Base-by-base conservation (phyloP, 2,113 vertebrate genomes). In the Callithrix jacchus region DNA sequence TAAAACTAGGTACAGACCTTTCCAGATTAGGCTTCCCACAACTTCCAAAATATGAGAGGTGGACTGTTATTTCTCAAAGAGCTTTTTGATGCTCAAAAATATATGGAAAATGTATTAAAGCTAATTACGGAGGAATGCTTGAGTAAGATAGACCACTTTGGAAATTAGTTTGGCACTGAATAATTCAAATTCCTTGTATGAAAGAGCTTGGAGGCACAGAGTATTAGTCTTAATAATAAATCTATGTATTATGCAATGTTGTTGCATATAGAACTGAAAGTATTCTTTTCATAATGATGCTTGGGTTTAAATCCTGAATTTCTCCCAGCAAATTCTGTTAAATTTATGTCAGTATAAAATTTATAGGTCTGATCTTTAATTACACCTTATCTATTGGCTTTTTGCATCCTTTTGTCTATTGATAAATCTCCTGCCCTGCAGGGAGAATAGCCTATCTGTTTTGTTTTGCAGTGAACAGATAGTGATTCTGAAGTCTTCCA, bases 401-500 rank as follows among this genome's bases (percentile, higher is more conserved):
- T 97, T 96, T 98, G 87, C 83, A 84, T 98, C 84, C 68, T 98
- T 98, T 98, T 98, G 94, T 97, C 96, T 98, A 76, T 98, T 97
- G 97, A 98, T 98, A 97, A 97, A 98, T 98, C 96, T 98, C 83
- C 95, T 92, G 95, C 95, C 89, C 79, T 92, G 5, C 37, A 18
- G 92, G 92, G 96, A 97, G 97, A 98, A 95, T 90, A 92, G 93
- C 54, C 95, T 94, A 90, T 97, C 93, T 97, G 86, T 97, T 96
- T 98, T 98, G 94, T 98, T 98, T 98, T 97, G 93, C 81, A 85
- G 73, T 80, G 58, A 97, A 89, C 82, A 97, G 98, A 97, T 97
- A 98, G 97, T 61, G 93, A 98, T 95, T 98, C 97, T 96, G 97
- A 94, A 98, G 97, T 98, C 97, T 96, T 98, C 97, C 97, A 86